Evolutionary conservation across 2,888 invertebrate genomes (phyloP), one percentile per base, ranked within the genome.

Genomic region (Chloroclystis v-ata): DNA sequence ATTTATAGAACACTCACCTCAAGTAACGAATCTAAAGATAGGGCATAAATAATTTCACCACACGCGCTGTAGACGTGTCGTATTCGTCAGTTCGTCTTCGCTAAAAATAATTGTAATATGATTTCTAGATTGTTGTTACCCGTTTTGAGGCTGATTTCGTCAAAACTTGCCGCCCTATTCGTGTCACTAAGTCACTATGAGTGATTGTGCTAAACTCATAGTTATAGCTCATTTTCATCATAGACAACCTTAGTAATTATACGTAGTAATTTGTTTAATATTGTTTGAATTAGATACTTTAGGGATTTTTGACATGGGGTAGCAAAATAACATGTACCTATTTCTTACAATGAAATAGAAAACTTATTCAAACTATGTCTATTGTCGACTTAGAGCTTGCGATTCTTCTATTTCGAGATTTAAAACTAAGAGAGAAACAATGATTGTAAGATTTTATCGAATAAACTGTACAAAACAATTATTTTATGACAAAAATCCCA

Each of bases 131-230:
- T 50, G 43, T 32, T 46, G 25, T 46, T 8, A 32, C 50, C 39
- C 42, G 30, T 43, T 41, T 35, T 43, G 44, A 51, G 44, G 50
- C 53, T 43, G 49, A 46, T 47, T 49, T 52, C 45, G 46, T 46
- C 47, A 48, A 52, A 54, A 53, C 72, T 68, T 63, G 63, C 57
- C 64, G 63, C 74, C 76, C 79, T 67, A 60, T 72, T 78, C 71
- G 74, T 74, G 64, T 82, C 75, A 83, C 87, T 86, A 85, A 74
- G 64, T 82, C 75, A 83, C 87, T 86, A 85, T 85, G 87, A 84
- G 87, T 82, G 78, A 87, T 82, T 87, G 87, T 87, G 87, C 87
- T 87, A 80, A 86, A 82, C 87, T 86, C 87, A 86, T 85, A 83
- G 87, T 83, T 61, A 63, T 85, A 86, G 82, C 65, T 79, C 75